These are phyloP conservation scores for Lasioglossum zephyrum DNA, from an alignment of 2,888 invertebrate species.

Conservation along the genomic window DNA sequence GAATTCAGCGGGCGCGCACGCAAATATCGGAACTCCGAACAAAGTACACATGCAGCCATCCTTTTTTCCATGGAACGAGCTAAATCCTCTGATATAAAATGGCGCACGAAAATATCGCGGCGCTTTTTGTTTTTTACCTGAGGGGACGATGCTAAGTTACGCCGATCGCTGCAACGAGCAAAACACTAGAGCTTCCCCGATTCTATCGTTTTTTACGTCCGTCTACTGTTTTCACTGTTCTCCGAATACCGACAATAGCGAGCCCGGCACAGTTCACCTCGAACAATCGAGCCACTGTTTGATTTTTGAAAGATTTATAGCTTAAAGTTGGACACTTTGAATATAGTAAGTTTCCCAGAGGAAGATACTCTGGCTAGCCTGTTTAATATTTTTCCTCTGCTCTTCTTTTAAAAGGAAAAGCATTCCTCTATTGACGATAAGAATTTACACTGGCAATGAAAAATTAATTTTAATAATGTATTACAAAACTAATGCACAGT, in stretches of 20 bases:
- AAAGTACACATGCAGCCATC: neutral
- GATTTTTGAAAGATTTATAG: neutral
- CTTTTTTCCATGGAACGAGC: neutral
- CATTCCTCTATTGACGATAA: too few species aligned
- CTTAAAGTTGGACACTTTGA: too few species aligned
- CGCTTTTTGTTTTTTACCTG: slow-evolving; percentile 6
- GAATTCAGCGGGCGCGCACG: neutral
- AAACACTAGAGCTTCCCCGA: neutral
- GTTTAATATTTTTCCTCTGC: too few species aligned
- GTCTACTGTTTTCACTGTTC: neutral
- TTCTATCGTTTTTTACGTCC: neutral
- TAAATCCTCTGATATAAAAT: slow-evolving; percentile 2
- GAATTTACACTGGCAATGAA: too few species aligned
- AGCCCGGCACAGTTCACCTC: neutral
- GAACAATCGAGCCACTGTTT: neutral
- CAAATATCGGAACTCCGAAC: slow-evolving; percentile 23
- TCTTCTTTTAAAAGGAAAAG: too few species aligned
- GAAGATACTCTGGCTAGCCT: too few species aligned
- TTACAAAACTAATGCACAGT: too few species aligned
- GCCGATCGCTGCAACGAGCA: neutral
- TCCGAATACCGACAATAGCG: neutral
- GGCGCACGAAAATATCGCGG: neutral
- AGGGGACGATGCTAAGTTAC: slow-evolving; percentile 16
- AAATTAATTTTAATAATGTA: too few species aligned
- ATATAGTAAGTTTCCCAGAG: too few species aligned